A percentile compares a stretch with the other conserved stretches of the same genome.
Evolutionary conservation across 2,888 invertebrate genomes (phyloP).

Genomic region (Fragum fragum): DNA sequence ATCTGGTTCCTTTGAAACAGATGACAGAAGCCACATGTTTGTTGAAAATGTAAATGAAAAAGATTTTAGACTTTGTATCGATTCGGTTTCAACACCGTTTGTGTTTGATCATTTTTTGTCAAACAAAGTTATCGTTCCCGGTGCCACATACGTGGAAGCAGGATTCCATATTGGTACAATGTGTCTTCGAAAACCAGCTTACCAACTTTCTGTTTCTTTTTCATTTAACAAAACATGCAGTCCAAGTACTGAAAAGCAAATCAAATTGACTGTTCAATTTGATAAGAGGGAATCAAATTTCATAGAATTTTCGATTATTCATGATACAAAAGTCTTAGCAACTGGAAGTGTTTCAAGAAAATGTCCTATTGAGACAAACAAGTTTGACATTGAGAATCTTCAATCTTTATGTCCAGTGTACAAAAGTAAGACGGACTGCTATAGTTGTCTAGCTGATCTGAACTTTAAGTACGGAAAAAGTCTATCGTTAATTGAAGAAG

Average conservation of each 20-base stretch:
- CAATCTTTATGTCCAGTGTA: background rate
- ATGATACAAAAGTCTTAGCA: no score
- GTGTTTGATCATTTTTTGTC: conserved; percentile 22
- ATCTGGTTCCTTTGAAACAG: conserved; percentile 34
- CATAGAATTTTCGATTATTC: no score
- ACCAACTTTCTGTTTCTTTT: conserved; percentile 1
- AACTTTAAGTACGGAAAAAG: background rate
- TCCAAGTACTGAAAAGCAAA: background rate
- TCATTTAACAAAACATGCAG: conserved; percentile 4
- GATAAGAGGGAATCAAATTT: background rate
- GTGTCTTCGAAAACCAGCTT: background rate
- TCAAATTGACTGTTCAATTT: background rate
- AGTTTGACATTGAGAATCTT: background rate
- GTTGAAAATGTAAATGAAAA: background rate
- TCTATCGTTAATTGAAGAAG: background rate
- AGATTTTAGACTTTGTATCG: conserved; percentile 4
- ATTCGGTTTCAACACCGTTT: background rate
- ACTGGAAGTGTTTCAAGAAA: no score
- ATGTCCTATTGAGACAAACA: background rate
- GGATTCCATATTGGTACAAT: background rate
- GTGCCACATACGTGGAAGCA: conserved; percentile 26
- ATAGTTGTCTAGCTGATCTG: background rate
- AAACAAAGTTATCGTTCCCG: conserved; percentile 3
- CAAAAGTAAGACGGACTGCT: background rate
- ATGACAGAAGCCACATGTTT: background rate